These are phyloP conservation scores for Epinephelus fuscoguttatus DNA, from an alignment of 2,113 vertebrate genomes.

Conservation along the genomic window DNA sequence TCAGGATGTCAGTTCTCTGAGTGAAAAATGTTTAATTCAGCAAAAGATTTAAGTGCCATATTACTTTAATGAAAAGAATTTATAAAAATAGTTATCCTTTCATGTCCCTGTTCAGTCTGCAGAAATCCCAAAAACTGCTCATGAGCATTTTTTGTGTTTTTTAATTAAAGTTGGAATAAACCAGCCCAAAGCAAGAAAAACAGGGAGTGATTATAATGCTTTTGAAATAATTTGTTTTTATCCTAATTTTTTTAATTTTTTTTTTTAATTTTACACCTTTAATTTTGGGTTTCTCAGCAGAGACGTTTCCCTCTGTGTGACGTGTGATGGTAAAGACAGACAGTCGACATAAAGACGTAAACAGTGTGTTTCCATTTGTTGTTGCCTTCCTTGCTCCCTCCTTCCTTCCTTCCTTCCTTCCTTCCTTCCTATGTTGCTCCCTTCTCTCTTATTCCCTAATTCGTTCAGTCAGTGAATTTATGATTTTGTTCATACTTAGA, in stretches of 20 bases:
- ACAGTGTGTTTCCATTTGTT: neutral
- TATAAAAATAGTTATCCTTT: constrained; percentile 6
- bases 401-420: too few species aligned
- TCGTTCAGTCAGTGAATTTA: neutral
- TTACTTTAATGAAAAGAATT: constrained; percentile 1
- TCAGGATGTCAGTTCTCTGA: constrained; percentile 17
- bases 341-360: neutral
- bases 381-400: neutral
- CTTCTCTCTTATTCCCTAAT: neutral
- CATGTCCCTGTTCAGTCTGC: constrained; percentile 12
- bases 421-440: neutral
- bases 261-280: neutral
- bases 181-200: neutral
- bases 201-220: neutral
- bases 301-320: neutral
- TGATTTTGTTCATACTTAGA: neutral
- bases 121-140: constrained; percentile 3
- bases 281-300: neutral
- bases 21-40: constrained; percentile 20
- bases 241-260: neutral
- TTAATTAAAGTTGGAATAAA: constrained; percentile 42
- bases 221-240: neutral
- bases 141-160: constrained; percentile 9
- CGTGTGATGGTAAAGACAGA: neutral
- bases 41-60: neutral